Evolutionary conservation across 2,888 invertebrate genomes (phyloP).

Genomic region (Meteorus colon): DNA sequence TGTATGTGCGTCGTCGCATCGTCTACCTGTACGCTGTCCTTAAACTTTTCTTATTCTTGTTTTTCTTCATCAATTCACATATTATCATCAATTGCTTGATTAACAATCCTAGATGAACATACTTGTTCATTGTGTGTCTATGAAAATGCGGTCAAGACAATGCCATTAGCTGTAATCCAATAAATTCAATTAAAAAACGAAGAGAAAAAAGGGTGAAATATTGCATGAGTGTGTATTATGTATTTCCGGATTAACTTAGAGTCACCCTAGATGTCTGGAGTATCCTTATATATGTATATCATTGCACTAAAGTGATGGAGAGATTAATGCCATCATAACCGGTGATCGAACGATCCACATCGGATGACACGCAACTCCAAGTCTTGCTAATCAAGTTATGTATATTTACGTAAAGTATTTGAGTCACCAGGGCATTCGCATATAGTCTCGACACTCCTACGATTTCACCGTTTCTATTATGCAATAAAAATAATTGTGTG

Average conservation of each 20-base stretch:
- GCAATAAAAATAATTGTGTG: constrained; percentile 46
- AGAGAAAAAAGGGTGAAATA: neutral
- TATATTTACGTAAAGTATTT: constrained; percentile 65
- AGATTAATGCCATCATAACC: constrained; percentile 20
- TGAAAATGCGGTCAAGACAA: neutral
- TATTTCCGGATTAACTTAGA: constrained; percentile 23
- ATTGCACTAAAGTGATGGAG: neutral
- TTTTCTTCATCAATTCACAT: neutral
- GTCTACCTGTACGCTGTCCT: neutral
- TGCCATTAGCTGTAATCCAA: neutral
- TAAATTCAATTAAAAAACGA: neutral
- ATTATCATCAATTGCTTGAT: neutral
- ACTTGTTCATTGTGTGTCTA: neutral
- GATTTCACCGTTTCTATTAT: constrained; percentile 58
- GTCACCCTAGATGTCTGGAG: neutral
- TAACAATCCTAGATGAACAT: neutral
- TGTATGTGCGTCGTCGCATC: neutral
- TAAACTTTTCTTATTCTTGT: constrained; percentile 3
- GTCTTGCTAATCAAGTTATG: constrained; percentile 61
- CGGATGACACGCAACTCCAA: constrained; percentile 29
- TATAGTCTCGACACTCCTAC: constrained; percentile 49
- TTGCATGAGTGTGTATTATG: neutral
- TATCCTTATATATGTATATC: neutral
- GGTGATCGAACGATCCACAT: constrained; percentile 29
- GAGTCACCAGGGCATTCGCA: constrained; percentile 55